Evolutionary conservation across 2,888 invertebrate genomes (phyloP).

Genomic region (Euzetes globulus): DNA sequence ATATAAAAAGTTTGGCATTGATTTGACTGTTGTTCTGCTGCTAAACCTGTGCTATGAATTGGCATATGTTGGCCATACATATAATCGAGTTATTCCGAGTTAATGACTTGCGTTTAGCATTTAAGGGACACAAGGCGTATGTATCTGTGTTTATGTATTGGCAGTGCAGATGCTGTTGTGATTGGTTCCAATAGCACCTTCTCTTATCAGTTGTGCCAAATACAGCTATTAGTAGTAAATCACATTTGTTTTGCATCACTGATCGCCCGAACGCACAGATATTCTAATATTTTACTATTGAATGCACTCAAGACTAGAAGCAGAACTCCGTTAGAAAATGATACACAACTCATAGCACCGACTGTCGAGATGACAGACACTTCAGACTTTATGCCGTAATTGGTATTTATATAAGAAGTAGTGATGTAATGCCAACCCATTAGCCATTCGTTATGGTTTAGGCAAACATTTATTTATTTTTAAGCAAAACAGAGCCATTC

Average conservation of each 20-base stretch:
- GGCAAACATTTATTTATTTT: not conserved
- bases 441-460: constrained; percentile 23
- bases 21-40: not conserved
- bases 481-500: not conserved
- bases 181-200: constrained; percentile 8
- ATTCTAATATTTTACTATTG: not conserved
- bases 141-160: not conserved
- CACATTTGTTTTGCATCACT: constrained; percentile 25
- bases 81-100: constrained; percentile 11
- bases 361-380: not conserved
- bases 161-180: not conserved
- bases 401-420: constrained; percentile 13
- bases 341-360: not conserved
- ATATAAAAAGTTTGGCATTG: constrained; percentile 18
- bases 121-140: not conserved
- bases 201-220: constrained; percentile 17
- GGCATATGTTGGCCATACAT: constrained; percentile 20
- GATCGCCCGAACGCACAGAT: not conserved
- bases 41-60: not conserved
- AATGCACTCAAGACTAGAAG: not conserved
- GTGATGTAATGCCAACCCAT: not conserved
- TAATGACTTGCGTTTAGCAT: constrained; percentile 16
- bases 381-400: not conserved
- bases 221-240: constrained; percentile 12
- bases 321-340: not conserved